Percentiles rank a stretch among this genome's conserved stretches.
Evolutionary conservation across 2,797 vertebrate species (phyloP).

Genomic region (Petrocephalus schoutedeni): DNA sequence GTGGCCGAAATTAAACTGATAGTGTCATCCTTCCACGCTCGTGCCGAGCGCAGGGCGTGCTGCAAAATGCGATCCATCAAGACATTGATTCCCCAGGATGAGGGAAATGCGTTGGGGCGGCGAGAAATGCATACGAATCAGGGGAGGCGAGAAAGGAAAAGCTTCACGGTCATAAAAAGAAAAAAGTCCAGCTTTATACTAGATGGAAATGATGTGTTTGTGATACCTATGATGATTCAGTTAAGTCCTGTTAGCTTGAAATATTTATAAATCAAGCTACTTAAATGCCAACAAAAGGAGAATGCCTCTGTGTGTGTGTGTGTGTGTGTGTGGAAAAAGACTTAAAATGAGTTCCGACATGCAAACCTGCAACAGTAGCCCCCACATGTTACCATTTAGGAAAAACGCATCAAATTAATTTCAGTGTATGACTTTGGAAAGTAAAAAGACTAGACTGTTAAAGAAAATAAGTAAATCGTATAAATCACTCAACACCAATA

Average conservation of each 20-base stretch:
- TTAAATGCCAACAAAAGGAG: not conserved
- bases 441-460: slow-evolving; percentile 7
- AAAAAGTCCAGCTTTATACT: not conserved
- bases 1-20: slow-evolving; percentile 67
- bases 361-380: not conserved
- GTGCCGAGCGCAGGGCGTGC: slow-evolving; percentile 67
- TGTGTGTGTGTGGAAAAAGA: not conserved
- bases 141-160: not conserved
- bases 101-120: slow-evolving; percentile 45
- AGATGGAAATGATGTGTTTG: not conserved
- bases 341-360: not conserved
- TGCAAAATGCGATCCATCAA: slow-evolving; percentile 75
- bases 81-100: slow-evolving; percentile 65
- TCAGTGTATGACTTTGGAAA: slow-evolving; percentile 11
- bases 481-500: slow-evolving; percentile 7
- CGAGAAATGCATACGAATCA: slow-evolving; percentile 17
- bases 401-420: slow-evolving; percentile 8
- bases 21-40: slow-evolving; percentile 67
- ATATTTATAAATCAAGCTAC: not conserved
- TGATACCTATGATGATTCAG: not conserved
- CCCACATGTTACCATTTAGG: not conserved
- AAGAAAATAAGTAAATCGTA: not conserved
- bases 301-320: not conserved
- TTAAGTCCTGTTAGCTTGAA: not conserved
- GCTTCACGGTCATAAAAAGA: not conserved